phyloP scores from a whole-genome alignment of 2,888 invertebrate genomes.

The Hecatera dysodea region DNA sequence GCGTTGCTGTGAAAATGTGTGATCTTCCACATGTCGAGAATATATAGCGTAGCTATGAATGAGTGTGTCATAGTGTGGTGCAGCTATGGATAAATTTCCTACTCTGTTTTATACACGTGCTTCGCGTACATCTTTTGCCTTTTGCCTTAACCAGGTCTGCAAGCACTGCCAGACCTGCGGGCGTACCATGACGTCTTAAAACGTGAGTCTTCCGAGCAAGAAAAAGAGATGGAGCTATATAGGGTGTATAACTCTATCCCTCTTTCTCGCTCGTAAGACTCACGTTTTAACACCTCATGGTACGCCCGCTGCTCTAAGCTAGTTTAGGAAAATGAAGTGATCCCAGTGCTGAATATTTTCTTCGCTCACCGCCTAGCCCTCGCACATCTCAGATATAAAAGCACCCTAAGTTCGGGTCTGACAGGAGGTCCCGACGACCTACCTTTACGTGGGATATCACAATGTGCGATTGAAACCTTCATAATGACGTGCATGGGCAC shows the following conservation, averaged over 20 bases:
- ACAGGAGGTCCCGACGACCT: constrained; percentile 1
- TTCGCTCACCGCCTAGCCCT: not conserved
- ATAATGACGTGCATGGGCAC: constrained; percentile 9
- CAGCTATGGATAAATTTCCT: not conserved
- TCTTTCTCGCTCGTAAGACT: no score
- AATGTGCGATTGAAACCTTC: constrained; percentile 35
- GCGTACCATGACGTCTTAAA: no score
- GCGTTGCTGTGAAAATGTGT: no score
- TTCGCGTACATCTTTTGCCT: no score
- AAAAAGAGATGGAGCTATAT: no score
- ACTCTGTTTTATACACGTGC: not conserved
- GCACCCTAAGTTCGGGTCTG: constrained; percentile 11
- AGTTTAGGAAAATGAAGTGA: not conserved
- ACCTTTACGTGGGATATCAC: constrained; percentile 11
- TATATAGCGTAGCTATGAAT: not conserved
- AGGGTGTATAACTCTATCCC: no score
- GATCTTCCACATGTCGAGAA: not conserved
- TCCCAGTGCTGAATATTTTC: not conserved
- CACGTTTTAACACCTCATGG: no score
- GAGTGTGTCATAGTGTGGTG: no score
- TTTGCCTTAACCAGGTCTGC: no score
- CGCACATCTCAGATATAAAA: not conserved
- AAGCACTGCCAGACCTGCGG: no score
- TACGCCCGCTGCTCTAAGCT: no score
- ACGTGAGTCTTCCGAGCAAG: no score